Evolutionary conservation across 2,888 invertebrate genomes (phyloP).

Genomic region (Nezara viridula): DNA sequence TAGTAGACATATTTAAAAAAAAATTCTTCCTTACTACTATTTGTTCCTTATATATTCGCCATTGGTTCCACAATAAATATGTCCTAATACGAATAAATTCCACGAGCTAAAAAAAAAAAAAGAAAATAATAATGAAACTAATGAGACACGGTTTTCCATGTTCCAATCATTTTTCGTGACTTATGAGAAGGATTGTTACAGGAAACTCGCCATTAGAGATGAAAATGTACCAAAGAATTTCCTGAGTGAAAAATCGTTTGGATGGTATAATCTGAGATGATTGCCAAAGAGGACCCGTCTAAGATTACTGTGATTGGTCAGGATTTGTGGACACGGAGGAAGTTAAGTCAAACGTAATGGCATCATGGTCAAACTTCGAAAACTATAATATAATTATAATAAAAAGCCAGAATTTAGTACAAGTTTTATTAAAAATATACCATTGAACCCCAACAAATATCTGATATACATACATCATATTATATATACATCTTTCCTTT

Average conservation of each 20-base stretch:
- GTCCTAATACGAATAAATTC: not conserved
- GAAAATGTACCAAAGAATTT: conserved; percentile 17
- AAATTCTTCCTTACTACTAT: too few species aligned
- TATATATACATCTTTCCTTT: too few species aligned
- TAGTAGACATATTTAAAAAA: too few species aligned
- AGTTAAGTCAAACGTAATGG: not conserved
- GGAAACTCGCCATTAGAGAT: conserved; percentile 31
- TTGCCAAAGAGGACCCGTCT: not conserved
- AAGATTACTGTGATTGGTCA: conserved; percentile 18
- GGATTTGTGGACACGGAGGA: not conserved
- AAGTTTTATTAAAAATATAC: too few species aligned
- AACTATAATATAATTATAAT: not conserved
- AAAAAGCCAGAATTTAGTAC: not conserved
- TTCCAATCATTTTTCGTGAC: conserved; percentile 26
- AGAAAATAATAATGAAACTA: not conserved
- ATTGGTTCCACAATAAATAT: not conserved
- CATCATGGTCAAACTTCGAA: conserved; percentile 1
- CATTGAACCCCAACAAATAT: too few species aligned
- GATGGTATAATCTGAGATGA: not conserved
- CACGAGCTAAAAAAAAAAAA: not conserved
- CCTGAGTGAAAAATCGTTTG: conserved; percentile 22
- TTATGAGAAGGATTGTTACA: not conserved
- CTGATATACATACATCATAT: too few species aligned
- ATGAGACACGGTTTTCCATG: conserved; percentile 25
- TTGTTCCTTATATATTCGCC: too few species aligned